Percentiles rank a stretch among this genome's conserved stretches.
Evolutionary conservation across 23 tunicate genomes (phyloP).

Genomic region (Oikopleura dioica): DNA sequence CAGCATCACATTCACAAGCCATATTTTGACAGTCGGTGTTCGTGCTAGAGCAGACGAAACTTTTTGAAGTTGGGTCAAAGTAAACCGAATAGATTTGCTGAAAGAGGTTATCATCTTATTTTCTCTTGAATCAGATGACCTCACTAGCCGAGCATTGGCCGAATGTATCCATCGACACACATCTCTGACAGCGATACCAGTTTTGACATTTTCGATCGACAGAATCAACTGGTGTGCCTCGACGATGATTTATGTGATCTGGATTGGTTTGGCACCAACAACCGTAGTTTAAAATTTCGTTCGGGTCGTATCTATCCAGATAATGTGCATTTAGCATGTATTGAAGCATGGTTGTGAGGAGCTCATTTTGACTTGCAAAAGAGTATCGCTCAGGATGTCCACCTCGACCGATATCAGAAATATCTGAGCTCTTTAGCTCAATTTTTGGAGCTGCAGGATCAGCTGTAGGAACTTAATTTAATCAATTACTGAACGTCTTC

Average conservation of each 20-base stretch:
- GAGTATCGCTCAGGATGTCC: too few relatives aligned
- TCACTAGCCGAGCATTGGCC: neutral
- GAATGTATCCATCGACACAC: neutral
- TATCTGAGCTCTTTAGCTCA: too few relatives aligned
- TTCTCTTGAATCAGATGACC: too few relatives aligned
- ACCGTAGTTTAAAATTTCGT: neutral
- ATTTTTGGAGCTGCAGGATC: too few relatives aligned
- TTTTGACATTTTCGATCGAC: slow-evolving; percentile 13
- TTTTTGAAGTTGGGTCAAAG: neutral
- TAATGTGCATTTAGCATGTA: too few relatives aligned
- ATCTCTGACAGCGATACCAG: neutral
- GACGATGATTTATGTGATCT: neutral
- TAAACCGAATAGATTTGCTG: neutral
- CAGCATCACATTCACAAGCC: neutral
- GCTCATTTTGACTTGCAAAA: too few relatives aligned
- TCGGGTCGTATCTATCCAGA: neutral
- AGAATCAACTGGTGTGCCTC: neutral
- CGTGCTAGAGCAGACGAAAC: neutral
- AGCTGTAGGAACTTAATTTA: too few relatives aligned
- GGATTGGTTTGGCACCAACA: neutral
- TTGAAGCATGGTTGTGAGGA: too few relatives aligned
- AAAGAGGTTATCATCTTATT: too few relatives aligned
- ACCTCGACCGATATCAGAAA: too few relatives aligned
- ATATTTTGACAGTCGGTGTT: neutral
- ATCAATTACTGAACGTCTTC: too few relatives aligned